Base-by-base conservation (phyloP, 2,888 invertebrate species). In the Bugula neritina region DNA sequence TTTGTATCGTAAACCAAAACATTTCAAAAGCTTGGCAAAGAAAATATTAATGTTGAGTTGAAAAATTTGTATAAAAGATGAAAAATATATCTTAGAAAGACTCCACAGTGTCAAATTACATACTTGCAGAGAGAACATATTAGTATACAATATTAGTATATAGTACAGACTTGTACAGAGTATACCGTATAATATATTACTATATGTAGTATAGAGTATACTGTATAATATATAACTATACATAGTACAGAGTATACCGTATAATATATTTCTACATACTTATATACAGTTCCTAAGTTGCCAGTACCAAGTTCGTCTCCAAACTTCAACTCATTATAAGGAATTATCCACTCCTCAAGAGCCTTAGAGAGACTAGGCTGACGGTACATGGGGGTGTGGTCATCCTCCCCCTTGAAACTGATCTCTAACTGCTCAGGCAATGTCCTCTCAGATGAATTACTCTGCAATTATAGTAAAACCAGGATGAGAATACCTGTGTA, bases 261-360 rank as follows among this genome's bases (percentile, higher is more conserved):
- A n/a, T n/a, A n/a, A n/a, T n/a, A n/a, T n/a, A n/a, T n/a, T 43
- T 10, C 43, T 0, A 78, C 78, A 78, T 78, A 85, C 85, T 80
- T 84, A 86, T 91, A 93, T 72, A 97, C 97, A 1, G 92, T 93
- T 72, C 96, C 95, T 87, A 97, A 96, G 74, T 95, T 89, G 0
- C 97, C 97, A 34, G 89, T 90, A 57, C 97, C 96, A 76, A 97
- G 92, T 79, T 90, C 88, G 75, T 95, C 94, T 75, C 90, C 90
- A 80, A 95, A 88, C 78, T 90, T 90, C 76, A 97, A 85, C 85
- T 97, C 95, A 82, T 94, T 93, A 86, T 90, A 96, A n/a, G 96
- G 95, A 83, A 97, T 97, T 87, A 97, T 95, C 97, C 97, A 97
- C 83, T 97, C 96, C 80, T 82, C 82, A 74, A 84, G 77, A 69